Base-by-base conservation (phyloP, 2,888 invertebrate species). In the Myathropa florea region DNA sequence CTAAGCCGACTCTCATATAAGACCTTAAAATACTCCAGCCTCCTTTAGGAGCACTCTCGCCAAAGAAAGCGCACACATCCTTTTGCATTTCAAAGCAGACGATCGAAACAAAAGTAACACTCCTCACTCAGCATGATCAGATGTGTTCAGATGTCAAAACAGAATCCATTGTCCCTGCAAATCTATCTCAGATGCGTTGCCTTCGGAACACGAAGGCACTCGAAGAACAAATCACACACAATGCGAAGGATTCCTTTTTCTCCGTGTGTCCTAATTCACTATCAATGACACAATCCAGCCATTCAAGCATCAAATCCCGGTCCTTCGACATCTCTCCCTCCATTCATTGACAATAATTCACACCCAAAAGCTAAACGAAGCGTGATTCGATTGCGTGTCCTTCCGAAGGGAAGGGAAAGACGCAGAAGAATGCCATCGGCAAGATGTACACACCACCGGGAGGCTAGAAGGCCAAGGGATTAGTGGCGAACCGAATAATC, bases 351-450 rank as follows among this genome's bases (percentile, higher is more conserved):
- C 73, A 86, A 79, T 82, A 75, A 86, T 83, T 86, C 86, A 86
- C 86, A 86, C 86, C 86, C 86, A 63, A 86, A 83, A 82, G 78
- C 86, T 79, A 83, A 86, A 86, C 86, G 86, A 86, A 86, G 82
- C 86, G 78, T 86, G 86, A 82, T 65, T 64, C 70, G 75, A 86
- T 83, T 82, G 86, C 82, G 59, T 86, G 86, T 86, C 78, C 75
- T 75, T 78, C 60, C 61, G n/a, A 18, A 36, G 55, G 26, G 18
- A 65, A 10, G 36, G 14, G 30, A 24, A 68, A 76, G 26, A 65
- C 64, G 70, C 65, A 81, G 67, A 61, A 63, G 76, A 80, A 80
- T 80, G 67, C 30, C 71, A 81, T 63, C 77, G 59, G 61, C 65
- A 76, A 72, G 80, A 79, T 71, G 70, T 80, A 36, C 36, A 30